Evolutionary conservation across 2,888 invertebrate genomes (phyloP).

Genomic region (Ligdia adustata): DNA sequence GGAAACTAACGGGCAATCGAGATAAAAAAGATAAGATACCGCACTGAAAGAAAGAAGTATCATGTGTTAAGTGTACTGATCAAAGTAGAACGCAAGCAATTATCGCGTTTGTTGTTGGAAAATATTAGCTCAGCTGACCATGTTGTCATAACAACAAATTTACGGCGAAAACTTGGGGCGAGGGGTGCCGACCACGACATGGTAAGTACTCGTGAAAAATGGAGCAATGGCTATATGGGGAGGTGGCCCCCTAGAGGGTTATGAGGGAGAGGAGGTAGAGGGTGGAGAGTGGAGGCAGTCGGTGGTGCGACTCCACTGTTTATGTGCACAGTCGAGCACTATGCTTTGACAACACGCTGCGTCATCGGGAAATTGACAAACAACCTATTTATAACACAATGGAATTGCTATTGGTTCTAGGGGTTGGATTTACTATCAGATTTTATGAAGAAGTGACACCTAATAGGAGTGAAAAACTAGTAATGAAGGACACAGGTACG

Average conservation of each 20-base stretch:
- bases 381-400: conserved; percentile 53
- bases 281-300: conserved; percentile 38
- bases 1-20: conserved; percentile 23
- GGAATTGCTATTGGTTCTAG: conserved; percentile 13
- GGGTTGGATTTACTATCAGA: no score
- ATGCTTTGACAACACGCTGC: conserved; percentile 67
- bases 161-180: conserved; percentile 55
- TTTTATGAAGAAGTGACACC: no score
- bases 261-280: conserved; percentile 21
- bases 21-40: conserved; percentile 15
- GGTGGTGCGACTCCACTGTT: conserved; percentile 61
- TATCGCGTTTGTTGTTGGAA: conserved; percentile 27
- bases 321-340: conserved; percentile 68
- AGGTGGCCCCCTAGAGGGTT: conserved; percentile 28
- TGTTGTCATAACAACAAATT: conserved; percentile 65
- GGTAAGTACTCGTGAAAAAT: conserved; percentile 69
- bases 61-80: conserved; percentile 13
- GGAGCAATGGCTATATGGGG: conserved; percentile 51
- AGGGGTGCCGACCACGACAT: conserved; percentile 54
- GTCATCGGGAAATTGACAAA: conserved; percentile 75
- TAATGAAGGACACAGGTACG: no score
- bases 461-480: no score
- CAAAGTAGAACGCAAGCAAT: conserved; percentile 25
- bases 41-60: conserved; percentile 18
- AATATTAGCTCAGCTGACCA: conserved; percentile 62